Base-by-base conservation (phyloP, 2,113 vertebrate genomes). In the Limnothrissa miodon region DNA sequence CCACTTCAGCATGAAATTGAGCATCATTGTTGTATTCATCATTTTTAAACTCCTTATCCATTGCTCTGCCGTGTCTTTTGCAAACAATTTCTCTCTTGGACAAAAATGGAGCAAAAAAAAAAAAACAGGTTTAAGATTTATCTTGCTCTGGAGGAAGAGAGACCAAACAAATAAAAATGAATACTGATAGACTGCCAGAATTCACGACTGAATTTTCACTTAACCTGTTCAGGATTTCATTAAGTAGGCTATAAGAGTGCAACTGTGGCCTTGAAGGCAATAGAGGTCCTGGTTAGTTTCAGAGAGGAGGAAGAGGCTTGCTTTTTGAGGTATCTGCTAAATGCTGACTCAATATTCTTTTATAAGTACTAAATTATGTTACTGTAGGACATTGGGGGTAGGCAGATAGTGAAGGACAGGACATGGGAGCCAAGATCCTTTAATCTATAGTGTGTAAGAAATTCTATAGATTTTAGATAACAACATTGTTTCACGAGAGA, bases 1-100 rank as follows among this genome's bases (percentile, higher is more conserved):
- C 80, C 82, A 84, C 87, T 85, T 91, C 86, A 88, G 83, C 89
- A 88, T 91, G 85, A 91, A 92, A 91, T 90, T 88, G 84, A 86
- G 86, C 85, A 85, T 89, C 88, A 89, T 85, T 88, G 86, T 85
- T 88, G 83, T 85, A 92, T 91, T 90, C 81, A 87, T 92, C 88
- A 90, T 90, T 80, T 91, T 89, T 85, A 87, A 83, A 89, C 66
- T 88, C 78, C 86, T 86, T 90, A 89, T 91, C 86, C 87, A 29
- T 82, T 62, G 79, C 82, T 46, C 48, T 62, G 82, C 82, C 85
- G 80, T 78, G 59, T 84, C 83, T 82, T 66, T 84, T 78, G 83
- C 21, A 81, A 83, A 87, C 48, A 78, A 45, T 86, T 90, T 83
- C 42, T 80, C 36, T 78, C 80, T 85, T 33, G 79, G 79, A 86